Conservation (phyloP, 2,888 invertebrate genomes). For the Euspilapteryx auroguttella region DNA sequence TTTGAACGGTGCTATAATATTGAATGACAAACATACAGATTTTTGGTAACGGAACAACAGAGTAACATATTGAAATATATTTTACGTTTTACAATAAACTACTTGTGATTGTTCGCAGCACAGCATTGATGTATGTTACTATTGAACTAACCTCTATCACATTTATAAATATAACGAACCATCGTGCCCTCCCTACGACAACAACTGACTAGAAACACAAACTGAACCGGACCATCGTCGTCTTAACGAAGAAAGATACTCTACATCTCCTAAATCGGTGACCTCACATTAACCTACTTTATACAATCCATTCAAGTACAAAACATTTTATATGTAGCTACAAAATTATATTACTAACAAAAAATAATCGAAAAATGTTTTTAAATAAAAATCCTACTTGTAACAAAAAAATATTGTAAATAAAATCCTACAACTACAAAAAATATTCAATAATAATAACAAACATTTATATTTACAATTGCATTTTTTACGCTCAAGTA, state of each 20-base stretch:
- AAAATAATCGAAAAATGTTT: conserved; percentile 12
- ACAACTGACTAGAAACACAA: conserved; percentile 31
- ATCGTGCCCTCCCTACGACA: not conserved
- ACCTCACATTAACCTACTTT: conserved; percentile 48
- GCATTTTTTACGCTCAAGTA: too few relatives aligned
- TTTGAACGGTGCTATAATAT: too few relatives aligned
- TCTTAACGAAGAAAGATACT: too few relatives aligned
- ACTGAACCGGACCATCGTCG: too few relatives aligned
- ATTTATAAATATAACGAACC: too few relatives aligned
- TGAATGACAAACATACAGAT: too few relatives aligned
- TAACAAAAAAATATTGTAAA: too few relatives aligned
- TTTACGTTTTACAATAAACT: conserved; percentile 20
- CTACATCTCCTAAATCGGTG: too few relatives aligned
- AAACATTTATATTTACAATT: too few relatives aligned
- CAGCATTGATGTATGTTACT: conserved; percentile 21
- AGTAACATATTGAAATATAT: conserved; percentile 19
- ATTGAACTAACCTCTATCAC: conserved; percentile 31
- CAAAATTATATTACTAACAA: conserved; percentile 10
- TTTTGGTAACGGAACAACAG: too few relatives aligned
- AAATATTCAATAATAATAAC: too few relatives aligned
- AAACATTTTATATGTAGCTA: conserved; percentile 9
- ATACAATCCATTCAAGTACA: conserved; percentile 38
- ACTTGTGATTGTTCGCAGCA: conserved; percentile 28
- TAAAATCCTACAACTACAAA: too few relatives aligned
- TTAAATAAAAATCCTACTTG: conserved; percentile 10